Conservation (phyloP, 2,888 invertebrate genomes). For the Dorcus parallelipipedus region DNA sequence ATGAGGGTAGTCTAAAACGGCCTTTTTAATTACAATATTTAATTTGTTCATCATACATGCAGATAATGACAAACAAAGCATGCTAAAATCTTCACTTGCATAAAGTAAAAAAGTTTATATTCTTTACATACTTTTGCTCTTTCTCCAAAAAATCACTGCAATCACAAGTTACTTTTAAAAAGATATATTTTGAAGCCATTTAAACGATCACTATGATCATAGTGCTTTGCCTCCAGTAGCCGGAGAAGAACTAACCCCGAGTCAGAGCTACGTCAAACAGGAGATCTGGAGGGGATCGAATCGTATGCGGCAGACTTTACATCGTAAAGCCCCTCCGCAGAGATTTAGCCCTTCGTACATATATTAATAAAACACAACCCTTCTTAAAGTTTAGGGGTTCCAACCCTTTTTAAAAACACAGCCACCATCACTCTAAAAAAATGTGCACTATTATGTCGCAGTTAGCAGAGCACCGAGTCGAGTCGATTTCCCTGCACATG, state of each 20-base stretch:
- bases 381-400: conserved; percentile 16
- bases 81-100: no score
- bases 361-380: conserved; percentile 13
- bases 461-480: no score
- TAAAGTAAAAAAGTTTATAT: no score
- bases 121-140: no score
- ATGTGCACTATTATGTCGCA: neutral
- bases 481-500: no score
- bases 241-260: conserved; percentile 18
- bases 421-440: neutral
- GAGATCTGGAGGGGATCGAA: conserved; percentile 25
- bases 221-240: conserved; percentile 33
- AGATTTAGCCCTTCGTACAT: conserved; percentile 19
- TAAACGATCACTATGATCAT: conserved; percentile 42
- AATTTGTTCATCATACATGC: no score
- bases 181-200: no score
- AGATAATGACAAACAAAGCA: no score
- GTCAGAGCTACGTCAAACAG: conserved; percentile 8
- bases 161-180: no score
- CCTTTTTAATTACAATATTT: no score
- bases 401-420: conserved; percentile 11
- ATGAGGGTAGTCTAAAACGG: no score
- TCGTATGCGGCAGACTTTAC: conserved; percentile 4
- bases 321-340: conserved; percentile 17
- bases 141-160: no score